These are phyloP conservation scores for Orientallactaga sibirica DNA, from an alignment of 2,797 vertebrate genomes.

Conservation along the genomic window DNA sequence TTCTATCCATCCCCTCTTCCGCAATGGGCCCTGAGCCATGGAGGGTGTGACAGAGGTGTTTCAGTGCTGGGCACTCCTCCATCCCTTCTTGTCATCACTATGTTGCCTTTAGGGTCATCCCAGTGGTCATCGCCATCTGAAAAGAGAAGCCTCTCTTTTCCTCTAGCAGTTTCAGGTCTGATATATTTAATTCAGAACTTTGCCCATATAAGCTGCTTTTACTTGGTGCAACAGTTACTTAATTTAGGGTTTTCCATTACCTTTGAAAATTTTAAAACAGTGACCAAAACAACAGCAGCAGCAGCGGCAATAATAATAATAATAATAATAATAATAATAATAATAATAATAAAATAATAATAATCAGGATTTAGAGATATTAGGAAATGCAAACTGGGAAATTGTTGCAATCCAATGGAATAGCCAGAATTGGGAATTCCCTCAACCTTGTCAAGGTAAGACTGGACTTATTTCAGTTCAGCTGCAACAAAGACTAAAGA, in stretches of 20 bases:
- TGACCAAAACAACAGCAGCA: background rate
- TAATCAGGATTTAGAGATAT: background rate
- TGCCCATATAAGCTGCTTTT: constrained; percentile 5
- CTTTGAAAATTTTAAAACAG: constrained; percentile 47
- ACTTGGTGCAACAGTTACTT: constrained; percentile 10
- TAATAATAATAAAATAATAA: too few relatives aligned
- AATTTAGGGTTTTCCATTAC: background rate
- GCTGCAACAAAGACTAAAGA: constrained; percentile 81
- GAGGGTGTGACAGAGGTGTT: too few relatives aligned
- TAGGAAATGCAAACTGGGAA: constrained; percentile 13
- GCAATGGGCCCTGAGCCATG: too few relatives aligned
- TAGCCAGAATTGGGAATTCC: background rate
- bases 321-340: too few relatives aligned
- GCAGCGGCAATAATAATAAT: too few relatives aligned
- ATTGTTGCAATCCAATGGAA: background rate
- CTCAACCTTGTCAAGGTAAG: constrained; percentile 56
- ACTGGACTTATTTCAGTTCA: constrained; percentile 57
- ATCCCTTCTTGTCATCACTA: too few relatives aligned
- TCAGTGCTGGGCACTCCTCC: too few relatives aligned
- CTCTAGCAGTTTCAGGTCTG: too few relatives aligned
- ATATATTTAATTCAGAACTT: background rate
- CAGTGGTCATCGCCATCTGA: too few relatives aligned
- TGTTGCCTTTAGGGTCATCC: too few relatives aligned
- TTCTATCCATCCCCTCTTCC: too few relatives aligned
- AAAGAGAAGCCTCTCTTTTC: too few relatives aligned